A percentile compares a stretch with the other conserved stretches of the same genome.
phyloP scores from a whole-genome alignment of 2,888 invertebrate genomes.

The Lamellibrachia columna region DNA sequence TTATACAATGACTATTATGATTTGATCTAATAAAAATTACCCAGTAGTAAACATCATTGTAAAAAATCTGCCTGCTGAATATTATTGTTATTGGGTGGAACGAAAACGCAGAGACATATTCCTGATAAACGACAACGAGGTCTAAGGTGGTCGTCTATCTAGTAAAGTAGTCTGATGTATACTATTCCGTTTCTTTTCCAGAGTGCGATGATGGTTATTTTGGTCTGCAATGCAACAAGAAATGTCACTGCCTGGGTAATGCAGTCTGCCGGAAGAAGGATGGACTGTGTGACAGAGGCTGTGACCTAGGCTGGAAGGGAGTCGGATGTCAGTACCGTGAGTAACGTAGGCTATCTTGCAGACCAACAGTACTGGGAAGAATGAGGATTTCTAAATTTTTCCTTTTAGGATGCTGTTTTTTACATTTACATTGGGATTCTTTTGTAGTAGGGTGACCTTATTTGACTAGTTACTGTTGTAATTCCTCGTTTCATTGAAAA shows the following conservation, averaged over 20 bases:
- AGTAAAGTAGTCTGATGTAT: neutral
- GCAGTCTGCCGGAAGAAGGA: slow-evolving; percentile 21
- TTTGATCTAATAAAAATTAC: no score
- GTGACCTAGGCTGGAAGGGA: slow-evolving; percentile 24
- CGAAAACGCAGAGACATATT: neutral
- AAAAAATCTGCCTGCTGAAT: no score
- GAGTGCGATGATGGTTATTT: slow-evolving; percentile 28
- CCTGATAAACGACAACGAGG: neutral
- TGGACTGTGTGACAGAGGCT: neutral
- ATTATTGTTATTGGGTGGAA: no score
- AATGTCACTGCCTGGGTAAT: slow-evolving; percentile 28
- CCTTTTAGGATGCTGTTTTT: no score
- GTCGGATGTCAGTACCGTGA: slow-evolving; percentile 23
- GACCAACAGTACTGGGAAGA: no score
- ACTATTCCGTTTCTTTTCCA: neutral
- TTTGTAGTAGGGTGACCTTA: neutral
- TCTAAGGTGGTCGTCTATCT: neutral
- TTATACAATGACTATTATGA: no score
- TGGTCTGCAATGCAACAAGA: slow-evolving; percentile 25
- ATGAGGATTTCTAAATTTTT: no score
- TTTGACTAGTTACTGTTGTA: neutral
- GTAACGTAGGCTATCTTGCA: neutral
- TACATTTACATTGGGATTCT: no score
- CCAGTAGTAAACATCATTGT: no score
- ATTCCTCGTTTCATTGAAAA: neutral